Percentiles rank a stretch among this genome's conserved stretches.
Evolutionary conservation across 64 coral and sea anemone species (phyloP).

Genomic region (Montipora cactus): DNA sequence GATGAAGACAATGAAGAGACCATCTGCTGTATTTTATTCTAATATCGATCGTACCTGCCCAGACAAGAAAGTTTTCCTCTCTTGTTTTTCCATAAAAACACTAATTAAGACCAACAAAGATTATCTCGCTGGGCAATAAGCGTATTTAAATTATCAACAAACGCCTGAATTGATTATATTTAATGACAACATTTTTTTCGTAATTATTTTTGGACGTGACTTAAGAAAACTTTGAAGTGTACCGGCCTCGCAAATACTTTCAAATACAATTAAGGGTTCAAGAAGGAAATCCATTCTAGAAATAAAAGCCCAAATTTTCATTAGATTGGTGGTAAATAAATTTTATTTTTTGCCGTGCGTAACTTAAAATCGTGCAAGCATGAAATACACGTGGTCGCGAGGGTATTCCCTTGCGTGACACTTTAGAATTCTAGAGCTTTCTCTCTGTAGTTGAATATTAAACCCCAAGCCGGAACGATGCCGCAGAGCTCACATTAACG

Average conservation of each 20-base stretch:
- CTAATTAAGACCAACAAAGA: background rate
- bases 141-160: background rate
- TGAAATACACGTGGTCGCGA: too few species aligned
- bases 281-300: background rate
- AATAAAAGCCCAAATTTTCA: background rate
- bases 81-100: background rate
- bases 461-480: too few species aligned
- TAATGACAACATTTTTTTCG: background rate
- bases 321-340: too few species aligned
- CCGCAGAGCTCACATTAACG: too few species aligned
- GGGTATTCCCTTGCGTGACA: too few species aligned
- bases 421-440: too few species aligned
- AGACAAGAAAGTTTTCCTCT: background rate
- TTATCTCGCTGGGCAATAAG: background rate
- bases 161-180: background rate
- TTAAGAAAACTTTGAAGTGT: background rate
- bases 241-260: background rate
- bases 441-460: too few species aligned
- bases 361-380: too few species aligned
- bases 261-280: background rate
- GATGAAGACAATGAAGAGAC: background rate
- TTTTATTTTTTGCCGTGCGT: too few species aligned
- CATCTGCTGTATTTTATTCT: background rate
- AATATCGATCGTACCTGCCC: background rate
- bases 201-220: constrained; percentile 38